Conservation (phyloP, 2,888 invertebrate genomes). For the Aporophyla nigra region DNA sequence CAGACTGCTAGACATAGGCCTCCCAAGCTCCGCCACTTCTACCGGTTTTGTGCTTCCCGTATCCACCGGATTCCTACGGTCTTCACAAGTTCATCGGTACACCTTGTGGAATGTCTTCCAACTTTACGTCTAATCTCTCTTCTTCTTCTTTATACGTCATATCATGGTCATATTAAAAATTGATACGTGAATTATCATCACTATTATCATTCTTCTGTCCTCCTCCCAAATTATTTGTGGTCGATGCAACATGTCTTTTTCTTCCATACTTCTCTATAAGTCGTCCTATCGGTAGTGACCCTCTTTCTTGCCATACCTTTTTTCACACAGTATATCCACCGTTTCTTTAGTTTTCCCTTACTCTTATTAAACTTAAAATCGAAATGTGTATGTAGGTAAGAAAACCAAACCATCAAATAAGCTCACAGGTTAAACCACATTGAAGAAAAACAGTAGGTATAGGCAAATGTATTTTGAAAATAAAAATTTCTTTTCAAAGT, state of each 20-base stretch:
- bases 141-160: neutral
- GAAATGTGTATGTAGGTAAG: neutral
- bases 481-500: neutral
- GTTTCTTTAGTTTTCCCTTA: no score
- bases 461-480: neutral
- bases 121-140: no score
- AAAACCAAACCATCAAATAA: neutral
- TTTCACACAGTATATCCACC: neutral
- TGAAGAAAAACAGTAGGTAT: conserved; percentile 1
- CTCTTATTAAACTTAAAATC: neutral
- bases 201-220: neutral
- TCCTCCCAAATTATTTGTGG: neutral
- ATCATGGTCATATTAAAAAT: neutral
- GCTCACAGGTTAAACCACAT: neutral
- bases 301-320: neutral
- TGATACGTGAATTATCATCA: neutral
- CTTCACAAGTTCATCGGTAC: no score
- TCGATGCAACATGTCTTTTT: neutral
- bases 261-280: neutral
- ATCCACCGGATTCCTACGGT: no score
- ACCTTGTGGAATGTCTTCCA: no score
- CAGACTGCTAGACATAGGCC: no score
- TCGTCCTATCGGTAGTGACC: neutral
- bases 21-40: no score
- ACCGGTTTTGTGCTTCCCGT: no score